Conservation (phyloP, 2,888 invertebrate species). For the Luperina nickerlii region DNA sequence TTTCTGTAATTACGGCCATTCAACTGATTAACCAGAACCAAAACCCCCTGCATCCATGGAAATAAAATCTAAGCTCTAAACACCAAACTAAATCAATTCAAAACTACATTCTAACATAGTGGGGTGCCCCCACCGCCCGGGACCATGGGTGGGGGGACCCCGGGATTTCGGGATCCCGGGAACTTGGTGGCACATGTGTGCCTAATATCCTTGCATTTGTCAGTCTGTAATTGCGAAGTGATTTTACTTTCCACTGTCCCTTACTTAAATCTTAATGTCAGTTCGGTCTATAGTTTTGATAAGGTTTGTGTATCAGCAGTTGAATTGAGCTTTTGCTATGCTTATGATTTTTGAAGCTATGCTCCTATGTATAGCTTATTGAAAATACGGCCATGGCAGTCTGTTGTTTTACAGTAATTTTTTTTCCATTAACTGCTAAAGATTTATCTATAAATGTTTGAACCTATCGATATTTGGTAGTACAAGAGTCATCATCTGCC, state of each 20-base stretch:
- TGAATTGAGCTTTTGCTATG: constrained; percentile 10
- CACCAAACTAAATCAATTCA: constrained; percentile 60
- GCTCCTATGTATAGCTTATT: neutral
- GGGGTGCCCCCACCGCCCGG: constrained; percentile 56
- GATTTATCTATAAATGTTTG: too few species aligned
- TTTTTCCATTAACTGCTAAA: neutral
- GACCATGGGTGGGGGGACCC: constrained; percentile 43
- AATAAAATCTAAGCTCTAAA: constrained; percentile 45
- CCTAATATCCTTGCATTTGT: constrained; percentile 89
- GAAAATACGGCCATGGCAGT: neutral
- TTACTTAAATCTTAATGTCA: constrained; percentile 88
- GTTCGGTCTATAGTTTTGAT: constrained; percentile 77
- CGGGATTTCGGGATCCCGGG: constrained; percentile 53
- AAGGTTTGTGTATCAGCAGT: constrained; percentile 46
- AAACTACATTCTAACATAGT: constrained; percentile 64
- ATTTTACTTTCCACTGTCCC: constrained; percentile 87
- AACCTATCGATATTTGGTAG: too few species aligned
- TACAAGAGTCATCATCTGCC: too few species aligned
- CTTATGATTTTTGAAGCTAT: neutral
- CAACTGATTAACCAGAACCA: neutral
- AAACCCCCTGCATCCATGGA: neutral
- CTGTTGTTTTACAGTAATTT: neutral
- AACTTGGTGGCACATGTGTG: constrained; percentile 87
- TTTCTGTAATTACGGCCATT: too few species aligned
- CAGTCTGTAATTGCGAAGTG: constrained; percentile 89